These are phyloP conservation scores for Eulemur mongoz DNA, from an alignment of 2,797 vertebrate species.

Conservation along the genomic window DNA sequence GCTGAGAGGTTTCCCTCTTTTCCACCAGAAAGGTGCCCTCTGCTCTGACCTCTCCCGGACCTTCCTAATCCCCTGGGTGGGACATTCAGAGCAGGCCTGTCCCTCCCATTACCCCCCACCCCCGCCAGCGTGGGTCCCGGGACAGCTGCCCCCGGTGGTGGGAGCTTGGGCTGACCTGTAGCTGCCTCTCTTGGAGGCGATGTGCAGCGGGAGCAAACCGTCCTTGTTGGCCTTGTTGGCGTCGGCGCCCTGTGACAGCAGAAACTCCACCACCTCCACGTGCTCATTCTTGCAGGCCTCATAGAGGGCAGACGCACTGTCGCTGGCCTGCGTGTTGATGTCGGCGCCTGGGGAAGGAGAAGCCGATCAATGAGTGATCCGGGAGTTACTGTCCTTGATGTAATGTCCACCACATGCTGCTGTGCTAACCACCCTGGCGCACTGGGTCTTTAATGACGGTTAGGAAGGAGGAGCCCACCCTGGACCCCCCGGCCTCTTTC, in stretches of 20 bases:
- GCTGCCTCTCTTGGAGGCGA: slow-evolving; percentile 92
- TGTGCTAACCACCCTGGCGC: accelerated
- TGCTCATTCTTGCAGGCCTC: slow-evolving; percentile 94
- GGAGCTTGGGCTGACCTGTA: slow-evolving; percentile 87
- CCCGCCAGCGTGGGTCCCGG: accelerated
- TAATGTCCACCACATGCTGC: accelerated
- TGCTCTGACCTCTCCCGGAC: neutral
- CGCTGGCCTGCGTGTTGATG: slow-evolving; percentile 93
- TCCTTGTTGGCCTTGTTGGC: slow-evolving; percentile 93
- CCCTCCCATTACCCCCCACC: neutral
- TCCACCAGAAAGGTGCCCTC: neutral
- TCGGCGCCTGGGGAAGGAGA: slow-evolving; percentile 89
- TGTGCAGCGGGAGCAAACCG: slow-evolving; percentile 93
- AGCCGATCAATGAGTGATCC: accelerated
- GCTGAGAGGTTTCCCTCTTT: too few relatives aligned
- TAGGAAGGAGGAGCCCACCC: neutral
- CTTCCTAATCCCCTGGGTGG: accelerated
- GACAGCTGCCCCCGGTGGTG: accelerated
- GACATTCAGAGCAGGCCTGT: neutral
- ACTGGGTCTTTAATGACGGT: accelerated
- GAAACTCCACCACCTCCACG: slow-evolving; percentile 85
- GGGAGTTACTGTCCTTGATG: accelerated
- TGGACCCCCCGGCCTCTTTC: neutral
- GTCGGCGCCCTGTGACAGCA: slow-evolving; percentile 93
- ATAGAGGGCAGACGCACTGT: slow-evolving; percentile 91